Conservation (phyloP, 1,140 invertebrate genomes). For the Drosophila insularis region DNA sequence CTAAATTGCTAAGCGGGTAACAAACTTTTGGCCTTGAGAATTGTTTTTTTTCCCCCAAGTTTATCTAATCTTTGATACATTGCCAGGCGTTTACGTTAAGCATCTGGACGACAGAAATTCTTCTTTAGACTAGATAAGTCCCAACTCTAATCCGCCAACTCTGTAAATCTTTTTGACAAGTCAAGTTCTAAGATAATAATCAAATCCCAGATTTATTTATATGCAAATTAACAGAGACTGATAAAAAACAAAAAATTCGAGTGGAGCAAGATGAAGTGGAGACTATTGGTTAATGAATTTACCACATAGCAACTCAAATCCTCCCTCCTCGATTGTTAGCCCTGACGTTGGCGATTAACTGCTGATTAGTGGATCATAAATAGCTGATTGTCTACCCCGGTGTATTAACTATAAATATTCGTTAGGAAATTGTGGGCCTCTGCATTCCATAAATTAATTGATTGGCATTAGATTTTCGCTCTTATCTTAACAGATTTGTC, state of each 20-base stretch:
- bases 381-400: slow-evolving; percentile 31
- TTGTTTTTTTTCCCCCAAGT: slow-evolving; percentile 11
- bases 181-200: neutral
- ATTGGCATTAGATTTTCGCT: slow-evolving; percentile 7
- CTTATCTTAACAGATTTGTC: slow-evolving; percentile 47
- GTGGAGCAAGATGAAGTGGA: too few relatives aligned
- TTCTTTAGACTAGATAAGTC: too few relatives aligned
- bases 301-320: slow-evolving; percentile 35
- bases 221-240: neutral
- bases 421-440: neutral
- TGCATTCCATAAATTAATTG: slow-evolving; percentile 51
- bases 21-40: slow-evolving; percentile 62
- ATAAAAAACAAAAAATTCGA: neutral
- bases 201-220: slow-evolving; percentile 4
- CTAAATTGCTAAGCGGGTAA: slow-evolving; percentile 41
- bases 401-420: slow-evolving; percentile 2
- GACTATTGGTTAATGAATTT: slow-evolving; percentile 7
- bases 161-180: slow-evolving; percentile 7
- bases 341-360: slow-evolving; percentile 28
- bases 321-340: neutral
- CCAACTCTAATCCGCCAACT: neutral
- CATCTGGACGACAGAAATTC: too few relatives aligned
- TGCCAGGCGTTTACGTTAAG: neutral
- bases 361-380: slow-evolving; percentile 52
- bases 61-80: slow-evolving; percentile 61